Evolutionary conservation across 2,797 vertebrate genomes (phyloP), one percentile per base, ranked within the genome.

Genomic region (Phrynocephalus guinanensis): DNA sequence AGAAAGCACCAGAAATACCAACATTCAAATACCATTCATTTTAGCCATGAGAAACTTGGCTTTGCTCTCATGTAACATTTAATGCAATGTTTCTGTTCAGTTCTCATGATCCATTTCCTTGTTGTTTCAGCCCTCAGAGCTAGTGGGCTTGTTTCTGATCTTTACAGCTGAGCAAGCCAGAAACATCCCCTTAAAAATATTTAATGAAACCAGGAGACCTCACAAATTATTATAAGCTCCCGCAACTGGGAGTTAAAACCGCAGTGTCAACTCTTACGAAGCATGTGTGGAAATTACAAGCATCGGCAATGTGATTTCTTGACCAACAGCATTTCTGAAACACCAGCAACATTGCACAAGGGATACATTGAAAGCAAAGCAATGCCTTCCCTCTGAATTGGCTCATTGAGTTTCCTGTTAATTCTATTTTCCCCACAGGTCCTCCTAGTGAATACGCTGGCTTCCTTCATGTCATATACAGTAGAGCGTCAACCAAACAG

Each of bases 381-480:
- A 63, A 38, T 63, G 71, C 50, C 68, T 89, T 67, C 33, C 78
- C 56, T 86, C 52, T 63, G 28, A 68, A 83, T 75, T 28, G 68
- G 44, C 13, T 86, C 85, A 84, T 84, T 80, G 68, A 68, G 48
- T 84, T 87, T 84, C 48, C 50, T 81, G 78, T 90, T 90, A 90
- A 76, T 77, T 87, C 86, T 82, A 63, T 84, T 87, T 84, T 71
- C 33, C 82, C 63, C 77, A 71, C 50, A 81, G 71, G 83, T 75
- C 48, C 50, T 84, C 66, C 48, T 48, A 77, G 20, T 52, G n/a
- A 48, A 50, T 33, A 67, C 2, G 8, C 18, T 28, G 38, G 63
- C 44, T 30, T 80, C 84, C 50, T 68, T 76, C 30, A 75, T 86
- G 52, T 11, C 68, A 66, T 52, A 11, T 73, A 79, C 33, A 79